Conservation (phyloP, 2,888 invertebrate species). For the Hyppa rectilinea region DNA sequence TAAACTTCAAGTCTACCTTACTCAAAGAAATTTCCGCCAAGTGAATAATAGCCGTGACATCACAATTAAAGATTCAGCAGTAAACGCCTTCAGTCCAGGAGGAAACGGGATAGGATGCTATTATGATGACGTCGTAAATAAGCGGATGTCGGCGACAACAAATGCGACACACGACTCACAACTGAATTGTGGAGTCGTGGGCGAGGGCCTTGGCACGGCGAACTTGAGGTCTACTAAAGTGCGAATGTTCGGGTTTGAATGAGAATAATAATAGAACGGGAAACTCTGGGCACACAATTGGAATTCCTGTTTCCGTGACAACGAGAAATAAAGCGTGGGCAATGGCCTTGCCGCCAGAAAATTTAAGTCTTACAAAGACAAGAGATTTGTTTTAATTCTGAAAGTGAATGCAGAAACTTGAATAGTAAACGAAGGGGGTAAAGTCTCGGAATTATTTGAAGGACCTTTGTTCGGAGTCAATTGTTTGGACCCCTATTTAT, state of each 20-base stretch:
- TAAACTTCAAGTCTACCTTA: background rate
- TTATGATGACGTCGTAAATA: slow-evolving; percentile 78
- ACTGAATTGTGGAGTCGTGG: slow-evolving; percentile 69
- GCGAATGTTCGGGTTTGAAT: slow-evolving; percentile 19
- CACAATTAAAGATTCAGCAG: slow-evolving; percentile 75
- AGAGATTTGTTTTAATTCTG: background rate
- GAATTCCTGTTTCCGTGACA: background rate
- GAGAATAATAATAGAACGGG: slow-evolving; percentile 12
- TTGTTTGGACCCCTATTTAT: no score
- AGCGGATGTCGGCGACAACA: slow-evolving; percentile 88
- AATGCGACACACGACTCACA: slow-evolving; percentile 75
- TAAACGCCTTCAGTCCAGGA: slow-evolving; percentile 71
- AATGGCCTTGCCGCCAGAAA: background rate
- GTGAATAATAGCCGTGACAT: slow-evolving; percentile 38
- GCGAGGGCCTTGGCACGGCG: slow-evolving; percentile 72
- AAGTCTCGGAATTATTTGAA: background rate
- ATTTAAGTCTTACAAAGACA: background rate
- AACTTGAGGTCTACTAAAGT: slow-evolving; percentile 57
- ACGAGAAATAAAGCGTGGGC: background rate
- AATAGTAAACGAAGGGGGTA: background rate
- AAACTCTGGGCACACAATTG: background rate
- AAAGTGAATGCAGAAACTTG: background rate
- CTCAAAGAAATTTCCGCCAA: slow-evolving; percentile 35
- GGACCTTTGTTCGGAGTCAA: no score
- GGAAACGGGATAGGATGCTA: slow-evolving; percentile 81